These are phyloP conservation scores for Fistularia commersonii DNA, from an alignment of 2,797 vertebrate genomes.

Conservation along the genomic window DNA sequence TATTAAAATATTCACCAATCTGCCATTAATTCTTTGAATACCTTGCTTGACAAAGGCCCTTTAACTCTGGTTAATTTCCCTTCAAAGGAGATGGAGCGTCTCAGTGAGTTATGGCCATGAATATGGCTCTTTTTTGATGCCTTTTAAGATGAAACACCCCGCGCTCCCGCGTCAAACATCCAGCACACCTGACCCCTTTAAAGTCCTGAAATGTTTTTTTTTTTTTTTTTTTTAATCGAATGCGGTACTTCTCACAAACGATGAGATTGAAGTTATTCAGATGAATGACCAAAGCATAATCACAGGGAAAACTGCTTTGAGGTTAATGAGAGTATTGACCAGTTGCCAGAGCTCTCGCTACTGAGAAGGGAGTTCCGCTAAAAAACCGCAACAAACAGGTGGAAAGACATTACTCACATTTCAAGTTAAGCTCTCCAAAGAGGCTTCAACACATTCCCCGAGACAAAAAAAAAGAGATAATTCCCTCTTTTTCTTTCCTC, in stretches of 20 bases:
- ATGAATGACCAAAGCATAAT: constrained; percentile 25
- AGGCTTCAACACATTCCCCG: constrained; percentile 6
- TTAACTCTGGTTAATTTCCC: constrained; percentile 67
- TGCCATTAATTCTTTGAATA: constrained; percentile 65
- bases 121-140: constrained; percentile 52
- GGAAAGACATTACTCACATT: constrained; percentile 4
- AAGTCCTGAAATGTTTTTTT: constrained; percentile 24
- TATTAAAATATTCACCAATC: constrained; percentile 65
- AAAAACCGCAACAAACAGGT: constrained; percentile 10
- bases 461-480: background rate
- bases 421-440: constrained; percentile 3
- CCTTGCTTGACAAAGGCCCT: constrained; percentile 63
- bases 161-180: constrained; percentile 41
- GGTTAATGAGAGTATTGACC: constrained; percentile 43
- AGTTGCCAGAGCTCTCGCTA: constrained; percentile 36
- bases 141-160: constrained; percentile 69
- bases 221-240: constrained; percentile 19
- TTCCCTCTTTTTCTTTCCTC: background rate
- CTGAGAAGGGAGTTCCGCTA: too few species aligned
- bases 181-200: constrained; percentile 51
- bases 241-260: background rate
- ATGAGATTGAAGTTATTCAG: constrained; percentile 34
- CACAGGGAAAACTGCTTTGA: constrained; percentile 33
- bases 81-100: constrained; percentile 50
- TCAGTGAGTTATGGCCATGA: constrained; percentile 59